These are phyloP conservation scores for Tetheella fluctuosa DNA, from an alignment of 2,888 invertebrate species.

Conservation along the genomic window DNA sequence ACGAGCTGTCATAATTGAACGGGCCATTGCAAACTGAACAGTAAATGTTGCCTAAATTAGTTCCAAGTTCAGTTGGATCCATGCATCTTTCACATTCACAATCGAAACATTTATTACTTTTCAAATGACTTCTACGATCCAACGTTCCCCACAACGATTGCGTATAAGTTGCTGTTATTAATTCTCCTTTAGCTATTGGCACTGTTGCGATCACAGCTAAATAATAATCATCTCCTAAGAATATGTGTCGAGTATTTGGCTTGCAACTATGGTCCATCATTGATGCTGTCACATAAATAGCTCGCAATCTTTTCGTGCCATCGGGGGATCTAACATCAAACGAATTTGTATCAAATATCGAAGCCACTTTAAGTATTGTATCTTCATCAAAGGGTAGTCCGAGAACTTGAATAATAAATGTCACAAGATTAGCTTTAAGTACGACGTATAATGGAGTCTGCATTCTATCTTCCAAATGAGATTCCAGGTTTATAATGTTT, in stretches of 20 bases:
- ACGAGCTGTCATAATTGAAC: conserved; percentile 43
- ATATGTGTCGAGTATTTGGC: conserved; percentile 88
- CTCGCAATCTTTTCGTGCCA: conserved; percentile 81
- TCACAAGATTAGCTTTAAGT: conserved; percentile 85
- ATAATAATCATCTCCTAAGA: conserved; percentile 83
- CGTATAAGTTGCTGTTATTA: conserved; percentile 88
- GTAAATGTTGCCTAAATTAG: conserved; percentile 85
- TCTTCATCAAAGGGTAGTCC: conserved; percentile 82
- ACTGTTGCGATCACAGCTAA: conserved; percentile 86
- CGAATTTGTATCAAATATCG: conserved; percentile 89
- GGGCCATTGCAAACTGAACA: conserved; percentile 86
- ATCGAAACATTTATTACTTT: conserved; percentile 86
- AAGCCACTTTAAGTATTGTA: conserved; percentile 85
- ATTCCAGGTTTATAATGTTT: conserved; percentile 81
- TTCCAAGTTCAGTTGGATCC: conserved; percentile 88
- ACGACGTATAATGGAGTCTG: conserved; percentile 85
- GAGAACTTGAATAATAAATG: conserved; percentile 85
- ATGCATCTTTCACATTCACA: conserved; percentile 87
- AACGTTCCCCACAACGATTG: conserved; percentile 88
- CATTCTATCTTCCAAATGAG: conserved; percentile 85
- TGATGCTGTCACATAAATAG: conserved; percentile 86
- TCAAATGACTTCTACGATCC: conserved; percentile 85
- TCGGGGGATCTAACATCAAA: conserved; percentile 86
- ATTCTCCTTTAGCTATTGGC: conserved; percentile 86
- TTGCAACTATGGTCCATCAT: conserved; percentile 89